phyloP scores from a whole-genome alignment of 2,797 vertebrate genomes.

The Mus caroli region DNA sequence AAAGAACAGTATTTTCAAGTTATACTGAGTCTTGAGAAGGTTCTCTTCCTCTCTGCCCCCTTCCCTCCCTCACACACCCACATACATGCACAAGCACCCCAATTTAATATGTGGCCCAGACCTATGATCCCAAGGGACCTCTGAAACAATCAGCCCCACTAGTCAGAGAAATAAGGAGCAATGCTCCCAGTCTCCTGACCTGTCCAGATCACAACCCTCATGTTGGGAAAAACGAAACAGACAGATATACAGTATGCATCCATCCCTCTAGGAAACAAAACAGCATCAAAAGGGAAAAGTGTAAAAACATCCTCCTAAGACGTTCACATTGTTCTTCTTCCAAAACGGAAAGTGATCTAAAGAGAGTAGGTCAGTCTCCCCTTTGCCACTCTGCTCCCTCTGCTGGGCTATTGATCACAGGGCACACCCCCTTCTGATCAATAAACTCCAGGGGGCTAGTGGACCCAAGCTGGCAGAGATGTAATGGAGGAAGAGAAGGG shows the following conservation, averaged over 20 bases:
- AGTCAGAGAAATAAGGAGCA: background rate
- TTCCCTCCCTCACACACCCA: rapidly evolving
- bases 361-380: constrained; percentile 1
- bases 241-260: background rate
- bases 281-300: background rate
- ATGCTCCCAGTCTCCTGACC: rapidly evolving
- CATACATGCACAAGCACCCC: background rate
- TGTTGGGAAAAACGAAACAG: background rate
- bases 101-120: background rate
- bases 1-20: background rate
- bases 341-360: background rate
- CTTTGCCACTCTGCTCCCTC: constrained; percentile 22
- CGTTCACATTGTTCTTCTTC: background rate
- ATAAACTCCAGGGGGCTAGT: constrained; percentile 45
- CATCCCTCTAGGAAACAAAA: background rate
- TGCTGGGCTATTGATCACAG: constrained; percentile 57
- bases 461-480: background rate
- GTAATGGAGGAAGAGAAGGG: background rate
- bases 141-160: background rate
- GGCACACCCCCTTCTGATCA: background rate
- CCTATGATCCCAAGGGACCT: background rate
- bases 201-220: background rate
- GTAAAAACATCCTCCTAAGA: background rate
- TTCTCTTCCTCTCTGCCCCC: background rate
- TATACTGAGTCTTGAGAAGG: background rate